Evolutionary conservation across 2,797 vertebrate genomes (phyloP), one percentile per base, ranked within the genome.

Genomic region (Petrocephalus sullivani): DNA sequence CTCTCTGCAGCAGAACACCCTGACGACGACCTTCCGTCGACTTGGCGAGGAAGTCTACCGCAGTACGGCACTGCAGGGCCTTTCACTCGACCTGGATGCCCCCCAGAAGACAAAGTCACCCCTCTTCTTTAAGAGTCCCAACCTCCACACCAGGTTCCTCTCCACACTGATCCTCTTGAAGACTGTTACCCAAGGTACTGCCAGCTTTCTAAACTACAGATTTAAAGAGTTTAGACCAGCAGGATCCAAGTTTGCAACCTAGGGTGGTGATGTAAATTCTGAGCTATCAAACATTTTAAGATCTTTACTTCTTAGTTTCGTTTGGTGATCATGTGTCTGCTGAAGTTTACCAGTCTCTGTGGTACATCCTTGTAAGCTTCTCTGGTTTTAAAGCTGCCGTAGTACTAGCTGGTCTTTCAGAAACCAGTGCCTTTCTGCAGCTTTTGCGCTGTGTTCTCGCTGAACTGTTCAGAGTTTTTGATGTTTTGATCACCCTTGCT

Each of bases 121-220:
- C 81, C 91, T 93, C 53, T 96, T 98, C 89, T 96, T 96, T 91
- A 96, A 90, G 91, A 97, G 96, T 90, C 93, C 95, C 85, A 95
- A 85, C 92, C 94, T 96, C 88, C 95, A 96, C 86, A 91, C 96
- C 87, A 93, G 96, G 89, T 94, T 98, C 90, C 90, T 98, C 86
- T 97, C 97, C 88, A 95, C 93, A 86, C 94, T 99, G 91, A 96
- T 98, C 93, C 91, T 97, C 90, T 95, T 98, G 61, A 96, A 92
- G 93, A 98, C 97, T 87, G 92, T 97, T 90, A 96, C 95, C 88
- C 97, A 97, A 96, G 97, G 98, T 98, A 95, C 91, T 92, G 81
- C 49, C 75, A 14, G 2, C 85, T 14, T 54, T 28, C 19, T 23
- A 14, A 51, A 21, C 51, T 37, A 83, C 23, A 23, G 8, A 21